phyloP scores from a whole-genome alignment of 2,113 vertebrate species.

The Pachycephala philippinensis region DNA sequence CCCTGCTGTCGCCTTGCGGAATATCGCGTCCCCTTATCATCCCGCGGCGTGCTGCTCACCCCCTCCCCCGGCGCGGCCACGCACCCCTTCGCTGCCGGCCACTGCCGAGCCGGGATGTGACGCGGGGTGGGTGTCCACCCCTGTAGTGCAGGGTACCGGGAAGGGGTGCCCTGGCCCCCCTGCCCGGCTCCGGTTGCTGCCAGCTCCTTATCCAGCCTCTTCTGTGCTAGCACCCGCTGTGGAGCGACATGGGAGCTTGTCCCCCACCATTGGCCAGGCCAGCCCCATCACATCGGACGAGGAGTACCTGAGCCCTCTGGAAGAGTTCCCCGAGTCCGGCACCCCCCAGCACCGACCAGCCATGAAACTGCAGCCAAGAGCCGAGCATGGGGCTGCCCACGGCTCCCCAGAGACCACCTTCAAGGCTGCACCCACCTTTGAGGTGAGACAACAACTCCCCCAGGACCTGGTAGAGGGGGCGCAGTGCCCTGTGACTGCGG shows the following conservation, averaged over 20 bases:
- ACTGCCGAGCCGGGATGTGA: background rate
- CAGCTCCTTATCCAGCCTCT: background rate
- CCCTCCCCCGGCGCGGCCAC: background rate
- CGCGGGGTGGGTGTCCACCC: background rate
- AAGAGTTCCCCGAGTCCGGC: conserved; percentile 86
- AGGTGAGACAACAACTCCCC: conserved; percentile 73
- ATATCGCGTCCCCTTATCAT: conserved; percentile 52
- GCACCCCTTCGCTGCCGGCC: conserved; percentile 28
- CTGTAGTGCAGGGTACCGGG: background rate
- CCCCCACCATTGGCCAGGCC: conserved; percentile 78
- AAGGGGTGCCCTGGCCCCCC: background rate
- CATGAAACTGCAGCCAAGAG: conserved; percentile 72
- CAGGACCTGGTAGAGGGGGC: background rate
- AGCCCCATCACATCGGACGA: conserved; percentile 97
- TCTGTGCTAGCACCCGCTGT: conserved; percentile 24
- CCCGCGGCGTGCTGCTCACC: background rate
- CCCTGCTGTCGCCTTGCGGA: conserved; percentile 47
- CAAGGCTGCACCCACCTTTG: conserved; percentile 88
- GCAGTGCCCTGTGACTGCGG: background rate
- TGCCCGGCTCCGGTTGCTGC: background rate
- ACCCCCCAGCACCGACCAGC: conserved; percentile 61
- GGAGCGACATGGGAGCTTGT: conserved; percentile 65
- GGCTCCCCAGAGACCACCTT: conserved; percentile 75
- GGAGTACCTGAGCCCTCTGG: conserved; percentile 94
- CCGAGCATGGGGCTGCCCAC: conserved; percentile 38